Percentiles rank a stretch among this genome's conserved stretches.
Evolutionary conservation across 2,888 invertebrate species (phyloP).

Genomic region (Tortrix viridana): DNA sequence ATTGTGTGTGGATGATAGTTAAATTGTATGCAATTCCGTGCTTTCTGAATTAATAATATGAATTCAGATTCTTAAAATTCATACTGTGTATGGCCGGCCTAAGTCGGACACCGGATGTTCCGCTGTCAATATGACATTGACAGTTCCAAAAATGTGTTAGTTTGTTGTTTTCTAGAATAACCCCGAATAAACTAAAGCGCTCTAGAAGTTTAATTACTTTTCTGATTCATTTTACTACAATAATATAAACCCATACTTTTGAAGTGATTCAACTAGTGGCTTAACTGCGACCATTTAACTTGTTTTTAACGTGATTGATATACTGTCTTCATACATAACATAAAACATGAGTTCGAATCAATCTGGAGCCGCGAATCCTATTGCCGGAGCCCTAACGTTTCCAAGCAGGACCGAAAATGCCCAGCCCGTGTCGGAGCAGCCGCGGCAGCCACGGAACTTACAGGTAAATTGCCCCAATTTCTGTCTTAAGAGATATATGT

Average conservation of each 20-base stretch:
- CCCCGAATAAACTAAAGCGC: constrained; percentile 14
- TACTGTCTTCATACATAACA: constrained; percentile 20
- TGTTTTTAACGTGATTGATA: constrained; percentile 14
- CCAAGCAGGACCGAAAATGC: constrained; percentile 48
- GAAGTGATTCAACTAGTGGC: background rate
- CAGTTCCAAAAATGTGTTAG: constrained; percentile 1
- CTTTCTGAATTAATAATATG: too few relatives aligned
- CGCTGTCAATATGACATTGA: constrained; percentile 10
- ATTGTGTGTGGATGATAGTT: too few relatives aligned
- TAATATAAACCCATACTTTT: constrained; percentile 14
- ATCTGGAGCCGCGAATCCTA: constrained; percentile 48
- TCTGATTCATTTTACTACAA: constrained; percentile 19
- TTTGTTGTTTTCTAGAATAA: constrained; percentile 22
- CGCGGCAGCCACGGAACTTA: constrained; percentile 68
- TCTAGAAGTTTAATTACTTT: constrained; percentile 25
- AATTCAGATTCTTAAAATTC: too few relatives aligned
- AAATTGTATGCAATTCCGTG: too few relatives aligned
- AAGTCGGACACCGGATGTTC: background rate
- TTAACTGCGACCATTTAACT: background rate
- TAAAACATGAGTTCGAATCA: constrained; percentile 63
- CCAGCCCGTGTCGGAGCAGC: constrained; percentile 54
- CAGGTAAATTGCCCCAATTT: constrained; percentile 55
- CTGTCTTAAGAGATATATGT: too few relatives aligned
- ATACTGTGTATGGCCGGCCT: too few relatives aligned
- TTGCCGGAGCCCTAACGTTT: constrained; percentile 59